These are phyloP conservation scores for Sminthopsis crassicaudata DNA, from an alignment of 2,113 vertebrate species.

Conservation along the genomic window DNA sequence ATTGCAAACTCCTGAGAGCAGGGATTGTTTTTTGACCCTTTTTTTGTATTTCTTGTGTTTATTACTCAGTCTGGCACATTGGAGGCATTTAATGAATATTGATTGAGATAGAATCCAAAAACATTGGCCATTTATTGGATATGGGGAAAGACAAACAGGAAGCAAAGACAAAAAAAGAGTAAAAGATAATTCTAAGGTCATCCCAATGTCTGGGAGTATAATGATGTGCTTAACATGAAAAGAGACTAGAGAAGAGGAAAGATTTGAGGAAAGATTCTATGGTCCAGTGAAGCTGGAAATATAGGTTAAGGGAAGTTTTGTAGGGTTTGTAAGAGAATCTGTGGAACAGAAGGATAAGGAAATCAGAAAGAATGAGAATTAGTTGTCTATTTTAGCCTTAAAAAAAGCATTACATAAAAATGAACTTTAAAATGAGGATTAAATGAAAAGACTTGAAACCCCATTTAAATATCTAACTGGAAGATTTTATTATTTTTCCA, in stretches of 20 bases:
- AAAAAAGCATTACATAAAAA: not conserved
- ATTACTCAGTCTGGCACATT: too few species aligned
- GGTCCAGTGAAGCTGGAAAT: not conserved
- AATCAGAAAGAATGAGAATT: not conserved
- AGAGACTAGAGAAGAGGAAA: not conserved
- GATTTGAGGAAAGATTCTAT: not conserved
- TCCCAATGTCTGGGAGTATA: not conserved
- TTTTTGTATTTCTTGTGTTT: too few species aligned
- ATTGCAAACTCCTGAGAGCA: not conserved
- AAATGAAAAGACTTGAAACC: not conserved
- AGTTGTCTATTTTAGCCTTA: not conserved
- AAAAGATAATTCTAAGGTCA: not conserved
- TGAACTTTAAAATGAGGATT: not conserved
- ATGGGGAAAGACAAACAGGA: not conserved
- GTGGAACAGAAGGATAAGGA: not conserved
- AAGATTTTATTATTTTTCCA: not conserved
- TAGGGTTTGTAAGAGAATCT: not conserved
- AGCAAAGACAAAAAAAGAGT: not conserved
- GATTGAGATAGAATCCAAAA: not conserved
- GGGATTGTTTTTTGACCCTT: too few species aligned
- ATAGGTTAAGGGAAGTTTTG: not conserved
- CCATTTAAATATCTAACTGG: not conserved
- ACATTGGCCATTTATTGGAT: not conserved
- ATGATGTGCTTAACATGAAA: not conserved
- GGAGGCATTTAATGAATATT: not conserved